Conservation (phyloP, 2,797 vertebrate genomes). For the Mionectes olivaceus region DNA sequence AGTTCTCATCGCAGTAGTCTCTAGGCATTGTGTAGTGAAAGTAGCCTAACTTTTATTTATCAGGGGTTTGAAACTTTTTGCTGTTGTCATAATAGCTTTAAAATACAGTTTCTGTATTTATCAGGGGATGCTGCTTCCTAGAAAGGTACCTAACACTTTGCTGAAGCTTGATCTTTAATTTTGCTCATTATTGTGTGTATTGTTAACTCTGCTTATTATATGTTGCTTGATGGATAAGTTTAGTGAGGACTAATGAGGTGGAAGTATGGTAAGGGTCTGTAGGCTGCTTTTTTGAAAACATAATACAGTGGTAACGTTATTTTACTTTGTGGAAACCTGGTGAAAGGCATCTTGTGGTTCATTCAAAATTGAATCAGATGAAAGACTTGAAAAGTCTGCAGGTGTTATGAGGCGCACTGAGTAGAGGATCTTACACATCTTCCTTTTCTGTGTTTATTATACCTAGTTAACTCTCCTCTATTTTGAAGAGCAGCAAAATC, state of each 20-base stretch:
- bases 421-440: neutral
- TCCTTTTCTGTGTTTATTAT: neutral
- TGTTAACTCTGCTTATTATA: constrained; percentile 1
- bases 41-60: neutral
- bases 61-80: neutral
- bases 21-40: neutral
- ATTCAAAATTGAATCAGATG: constrained; percentile 2
- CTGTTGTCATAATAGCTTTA: neutral
- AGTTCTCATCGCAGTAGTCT: neutral
- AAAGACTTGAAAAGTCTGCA: constrained; percentile 10
- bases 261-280: neutral
- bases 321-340: constrained; percentile 1
- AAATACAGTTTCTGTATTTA: neutral
- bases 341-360: neutral
- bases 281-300: neutral
- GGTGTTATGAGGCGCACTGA: neutral
- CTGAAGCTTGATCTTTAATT: neutral
- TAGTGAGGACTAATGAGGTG: neutral
- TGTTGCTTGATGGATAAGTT: neutral
- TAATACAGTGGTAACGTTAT: neutral
- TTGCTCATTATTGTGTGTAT: neutral
- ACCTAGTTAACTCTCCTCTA: neutral
- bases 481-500: constrained; percentile 1
- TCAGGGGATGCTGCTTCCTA: neutral
- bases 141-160: neutral